A percentile compares a stretch with the other conserved stretches of the same genome.
Conservation (phyloP, 2,113 vertebrate species). For the Ochotona curzoniae region DNA sequence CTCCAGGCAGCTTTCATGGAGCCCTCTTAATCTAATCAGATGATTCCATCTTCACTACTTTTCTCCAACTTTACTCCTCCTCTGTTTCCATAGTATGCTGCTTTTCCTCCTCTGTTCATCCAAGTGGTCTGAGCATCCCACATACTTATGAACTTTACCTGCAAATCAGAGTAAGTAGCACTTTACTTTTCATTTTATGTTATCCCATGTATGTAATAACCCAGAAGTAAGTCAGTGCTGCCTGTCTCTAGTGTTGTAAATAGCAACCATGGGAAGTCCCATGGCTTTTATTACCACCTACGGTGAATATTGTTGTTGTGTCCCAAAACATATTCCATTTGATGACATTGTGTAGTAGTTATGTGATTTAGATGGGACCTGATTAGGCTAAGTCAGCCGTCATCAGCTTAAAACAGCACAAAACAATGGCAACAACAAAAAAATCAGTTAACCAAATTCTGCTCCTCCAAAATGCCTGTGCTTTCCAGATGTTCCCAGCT, state of each 20-base stretch:
- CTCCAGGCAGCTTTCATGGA: neutral
- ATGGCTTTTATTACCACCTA: neutral
- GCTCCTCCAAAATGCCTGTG: neutral
- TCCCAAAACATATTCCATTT: neutral
- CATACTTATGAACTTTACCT: neutral
- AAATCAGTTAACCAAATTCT: neutral
- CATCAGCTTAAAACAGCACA: neutral
- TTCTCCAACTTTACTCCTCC: neutral
- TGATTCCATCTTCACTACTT: neutral
- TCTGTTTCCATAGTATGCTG: neutral
- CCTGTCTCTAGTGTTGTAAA: neutral
- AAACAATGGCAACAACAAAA: no score
- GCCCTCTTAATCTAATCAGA: neutral
- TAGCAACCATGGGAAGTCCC: neutral
- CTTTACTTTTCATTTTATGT: conserved; percentile 2
- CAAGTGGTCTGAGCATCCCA: neutral
- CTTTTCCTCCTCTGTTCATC: neutral
- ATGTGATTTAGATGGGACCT: neutral
- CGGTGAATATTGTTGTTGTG: neutral
- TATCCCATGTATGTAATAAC: neutral
- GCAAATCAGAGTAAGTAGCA: neutral
- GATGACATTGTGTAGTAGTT: neutral
- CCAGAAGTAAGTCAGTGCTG: neutral
- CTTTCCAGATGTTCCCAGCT: neutral
- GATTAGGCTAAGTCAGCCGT: neutral